Evolutionary conservation across 1,140 invertebrate species (phyloP).

Genomic region (Macrosteles quadrilineatus): DNA sequence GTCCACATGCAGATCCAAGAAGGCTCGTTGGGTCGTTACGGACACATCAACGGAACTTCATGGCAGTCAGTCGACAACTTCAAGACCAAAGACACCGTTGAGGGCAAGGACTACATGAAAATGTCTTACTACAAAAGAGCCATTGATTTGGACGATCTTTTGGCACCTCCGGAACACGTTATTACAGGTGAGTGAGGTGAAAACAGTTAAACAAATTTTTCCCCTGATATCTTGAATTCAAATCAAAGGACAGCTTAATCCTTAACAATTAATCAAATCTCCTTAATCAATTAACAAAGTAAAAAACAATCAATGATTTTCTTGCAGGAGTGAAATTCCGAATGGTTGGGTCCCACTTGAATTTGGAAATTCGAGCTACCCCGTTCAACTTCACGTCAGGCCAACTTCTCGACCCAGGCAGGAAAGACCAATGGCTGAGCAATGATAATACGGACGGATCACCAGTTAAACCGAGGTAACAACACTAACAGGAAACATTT

Average conservation of each 20-base stretch:
- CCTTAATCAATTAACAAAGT: no score
- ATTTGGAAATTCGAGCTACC: conserved; percentile 76
- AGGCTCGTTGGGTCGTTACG: conserved; percentile 63
- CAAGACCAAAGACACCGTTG: conserved; percentile 51
- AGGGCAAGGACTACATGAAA: conserved; percentile 70
- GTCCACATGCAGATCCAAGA: conserved; percentile 83
- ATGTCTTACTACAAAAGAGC: conserved; percentile 71
- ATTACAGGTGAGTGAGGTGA: conserved; percentile 59
- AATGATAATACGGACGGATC: conserved; percentile 75
- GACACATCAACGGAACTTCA: conserved; percentile 58
- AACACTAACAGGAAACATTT: no score
- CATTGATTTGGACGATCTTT: conserved; percentile 79
- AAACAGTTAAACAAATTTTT: no score
- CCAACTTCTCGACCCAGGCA: conserved; percentile 57
- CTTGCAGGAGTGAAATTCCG: conserved; percentile 66
- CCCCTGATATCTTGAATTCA: no score
- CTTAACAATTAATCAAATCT: no score
- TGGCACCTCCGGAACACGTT: conserved; percentile 59
- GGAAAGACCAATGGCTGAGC: conserved; percentile 72
- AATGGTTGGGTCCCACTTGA: conserved; percentile 75
- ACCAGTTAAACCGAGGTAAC: conserved; percentile 51
- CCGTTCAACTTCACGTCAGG: conserved; percentile 79
- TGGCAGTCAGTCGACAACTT: conserved; percentile 70
- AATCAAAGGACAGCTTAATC: no score
- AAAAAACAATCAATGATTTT: no score